Evolutionary conservation across 2,888 invertebrate genomes (phyloP), one percentile per base, ranked within the genome.

Genomic region (Mythimna ferrago): DNA sequence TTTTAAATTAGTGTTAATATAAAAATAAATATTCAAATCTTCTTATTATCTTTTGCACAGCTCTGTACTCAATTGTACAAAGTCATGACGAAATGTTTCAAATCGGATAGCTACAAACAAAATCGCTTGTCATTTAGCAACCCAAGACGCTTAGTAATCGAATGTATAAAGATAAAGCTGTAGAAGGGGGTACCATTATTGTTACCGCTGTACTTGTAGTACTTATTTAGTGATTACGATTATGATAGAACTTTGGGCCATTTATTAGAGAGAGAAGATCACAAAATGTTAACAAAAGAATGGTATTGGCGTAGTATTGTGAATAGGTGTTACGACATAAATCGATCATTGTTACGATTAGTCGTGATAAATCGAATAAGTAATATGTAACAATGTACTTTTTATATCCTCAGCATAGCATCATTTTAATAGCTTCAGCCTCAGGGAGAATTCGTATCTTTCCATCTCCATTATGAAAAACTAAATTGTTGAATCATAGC

Each of bases 61-160:
- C 38, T 26, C 26, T 78, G 83, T 64, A 44, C 54, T 9, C 67
- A 75, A 80, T 35, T 68, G 63, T 77, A 86, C 84, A 74, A 71
- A 81, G 82, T 86, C 85, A 86, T 86, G 83, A 86, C 83, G 77
- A 87, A 88, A 86, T 85, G 75, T 83, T 80, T 80, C 71, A 85
- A 84, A 86, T 86, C 83, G 82, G 78, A 89, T 85, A 81, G 78
- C 79, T 63, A 76, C 19, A 66, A 78, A 81, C 80, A 86, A 86
- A 88, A 84, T 81, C 76, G 85, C 79, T 86, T 82, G 84, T 87
- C 86, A 87, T 86, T 86, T 83, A 83, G 74, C 79, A 83, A 82
- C 83, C 72, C 75, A 75, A 60, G 48, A 73, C 19, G 60, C 61
- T 81, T 61, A 58, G 61, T 73, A 73, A 62, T 70, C 56, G 58